These are phyloP conservation scores for Drosophila burlai DNA, from an alignment of 1,140 invertebrate species.

Conservation along the genomic window DNA sequence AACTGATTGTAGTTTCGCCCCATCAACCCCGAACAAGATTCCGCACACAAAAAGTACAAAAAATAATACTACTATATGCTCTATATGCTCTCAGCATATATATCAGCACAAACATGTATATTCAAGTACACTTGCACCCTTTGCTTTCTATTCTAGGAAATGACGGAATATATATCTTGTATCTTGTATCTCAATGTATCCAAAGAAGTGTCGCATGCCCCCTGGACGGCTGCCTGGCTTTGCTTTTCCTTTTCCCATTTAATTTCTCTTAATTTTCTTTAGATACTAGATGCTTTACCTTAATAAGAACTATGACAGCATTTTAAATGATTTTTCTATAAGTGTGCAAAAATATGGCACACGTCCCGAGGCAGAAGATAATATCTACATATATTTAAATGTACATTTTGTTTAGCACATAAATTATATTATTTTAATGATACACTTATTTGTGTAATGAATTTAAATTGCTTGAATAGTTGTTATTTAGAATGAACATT, in stretches of 20 bases:
- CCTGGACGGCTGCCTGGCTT: constrained; percentile 37
- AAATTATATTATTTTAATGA: constrained; percentile 9
- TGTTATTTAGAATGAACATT: not conserved
- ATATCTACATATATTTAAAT: not conserved
- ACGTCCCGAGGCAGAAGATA: constrained; percentile 7
- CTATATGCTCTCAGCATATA: not conserved
- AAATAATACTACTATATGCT: constrained; percentile 19
- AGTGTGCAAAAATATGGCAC: constrained; percentile 36
- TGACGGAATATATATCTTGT: constrained; percentile 29
- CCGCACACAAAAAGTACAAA: constrained; percentile 3
- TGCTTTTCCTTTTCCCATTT: constrained; percentile 2
- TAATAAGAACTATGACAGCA: constrained; percentile 42
- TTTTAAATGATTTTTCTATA: constrained; percentile 41
- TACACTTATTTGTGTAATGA: not conserved
- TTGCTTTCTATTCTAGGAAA: constrained; percentile 38
- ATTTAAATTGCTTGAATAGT: constrained; percentile 1
- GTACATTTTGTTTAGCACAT: not conserved
- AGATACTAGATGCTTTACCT: constrained; percentile 25
- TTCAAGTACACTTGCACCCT: constrained; percentile 48
- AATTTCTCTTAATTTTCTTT: constrained; percentile 15
- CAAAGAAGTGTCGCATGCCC: constrained; percentile 24
- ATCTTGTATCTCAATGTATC: constrained; percentile 9
- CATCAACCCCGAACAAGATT: constrained; percentile 33
- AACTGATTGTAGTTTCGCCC: constrained; percentile 46
- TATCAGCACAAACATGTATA: constrained; percentile 3